Conservation (phyloP, 2,113 vertebrate species). For the Cebidichthys violaceus region DNA sequence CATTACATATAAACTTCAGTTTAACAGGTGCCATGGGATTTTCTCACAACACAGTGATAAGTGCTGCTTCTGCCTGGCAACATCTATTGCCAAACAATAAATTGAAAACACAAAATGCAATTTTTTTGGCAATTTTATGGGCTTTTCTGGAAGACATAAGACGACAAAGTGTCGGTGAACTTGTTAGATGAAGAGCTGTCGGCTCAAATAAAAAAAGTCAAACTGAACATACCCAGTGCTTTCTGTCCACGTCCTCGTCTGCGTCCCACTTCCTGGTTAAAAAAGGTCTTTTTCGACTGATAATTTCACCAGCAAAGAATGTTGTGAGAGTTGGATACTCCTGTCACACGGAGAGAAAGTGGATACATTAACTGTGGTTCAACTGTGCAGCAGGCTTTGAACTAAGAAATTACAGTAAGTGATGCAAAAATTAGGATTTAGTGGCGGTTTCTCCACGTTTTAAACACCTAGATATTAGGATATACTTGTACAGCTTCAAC, state of each 20-base stretch:
- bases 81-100: not conserved
- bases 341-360: constrained; percentile 73
- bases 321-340: constrained; percentile 98
- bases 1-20: not conserved
- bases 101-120: not conserved
- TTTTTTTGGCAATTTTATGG: not conserved
- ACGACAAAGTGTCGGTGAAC: not conserved
- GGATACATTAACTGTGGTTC: too few relatives aligned
- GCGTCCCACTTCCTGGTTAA: constrained; percentile 98
- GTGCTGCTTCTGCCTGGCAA: not conserved
- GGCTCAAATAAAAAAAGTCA: not conserved
- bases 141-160: not conserved
- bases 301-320: constrained; percentile 98
- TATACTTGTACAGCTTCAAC: not conserved
- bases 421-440: not conserved
- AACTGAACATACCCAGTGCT: constrained; percentile 92
- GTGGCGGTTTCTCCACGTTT: too few relatives aligned
- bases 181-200: not conserved
- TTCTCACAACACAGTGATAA: not conserved
- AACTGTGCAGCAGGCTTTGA: too few relatives aligned
- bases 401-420: not conserved
- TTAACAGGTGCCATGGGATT: not conserved
- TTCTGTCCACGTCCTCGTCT: constrained; percentile 97
- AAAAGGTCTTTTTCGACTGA: constrained; percentile 96
- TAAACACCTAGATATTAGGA: not conserved